A percentile compares a stretch with the other conserved stretches of the same genome.
phyloP scores from a whole-genome alignment of 2,113 vertebrate species.

The Nycticebus coucang region DNA sequence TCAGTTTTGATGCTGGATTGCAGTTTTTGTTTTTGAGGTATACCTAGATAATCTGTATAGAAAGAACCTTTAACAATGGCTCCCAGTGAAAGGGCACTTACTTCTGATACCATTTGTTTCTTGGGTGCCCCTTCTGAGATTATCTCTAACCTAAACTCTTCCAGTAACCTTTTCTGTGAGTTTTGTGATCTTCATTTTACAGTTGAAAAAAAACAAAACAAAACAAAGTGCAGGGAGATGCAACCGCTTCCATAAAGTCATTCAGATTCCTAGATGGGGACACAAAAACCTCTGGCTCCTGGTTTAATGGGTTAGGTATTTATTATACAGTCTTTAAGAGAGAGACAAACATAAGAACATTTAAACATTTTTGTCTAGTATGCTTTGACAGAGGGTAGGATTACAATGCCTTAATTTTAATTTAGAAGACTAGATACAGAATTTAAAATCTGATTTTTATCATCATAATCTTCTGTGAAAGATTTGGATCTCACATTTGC shows the following conservation, averaged over 20 bases:
- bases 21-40: neutral
- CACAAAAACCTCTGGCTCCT: neutral
- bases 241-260: conserved; percentile 11
- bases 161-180: neutral
- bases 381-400: neutral
- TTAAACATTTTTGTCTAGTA: neutral
- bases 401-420: conserved; percentile 12
- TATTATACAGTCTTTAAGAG: neutral
- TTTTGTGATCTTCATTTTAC: conserved; percentile 25
- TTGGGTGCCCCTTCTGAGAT: neutral
- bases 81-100: neutral
- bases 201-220: neutral
- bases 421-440: neutral
- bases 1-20: neutral
- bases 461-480: neutral
- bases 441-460: conserved; percentile 46
- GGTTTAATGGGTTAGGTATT: neutral
- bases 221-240: neutral
- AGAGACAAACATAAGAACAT: neutral
- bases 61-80: neutral
- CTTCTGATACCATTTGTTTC: neutral
- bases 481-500: neutral
- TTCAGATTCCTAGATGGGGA: neutral
- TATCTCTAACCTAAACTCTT: neutral
- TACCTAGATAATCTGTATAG: neutral